Percentiles rank a stretch among this genome's conserved stretches.
These are phyloP conservation scores for Xenopus borealis DNA, from an alignment of 2,113 vertebrate genomes.

Conservation along the genomic window DNA sequence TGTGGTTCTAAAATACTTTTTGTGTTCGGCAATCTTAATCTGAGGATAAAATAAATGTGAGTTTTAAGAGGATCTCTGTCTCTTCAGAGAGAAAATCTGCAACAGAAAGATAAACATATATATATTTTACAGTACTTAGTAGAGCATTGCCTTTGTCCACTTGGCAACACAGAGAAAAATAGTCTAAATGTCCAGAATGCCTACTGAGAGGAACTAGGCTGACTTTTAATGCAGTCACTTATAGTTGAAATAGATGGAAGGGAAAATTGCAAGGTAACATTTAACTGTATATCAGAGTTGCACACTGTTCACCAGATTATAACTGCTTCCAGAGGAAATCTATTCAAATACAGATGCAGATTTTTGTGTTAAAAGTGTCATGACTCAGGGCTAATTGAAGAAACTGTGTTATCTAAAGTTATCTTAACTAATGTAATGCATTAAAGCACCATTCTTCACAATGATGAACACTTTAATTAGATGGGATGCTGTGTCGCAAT, in stretches of 20 bases:
- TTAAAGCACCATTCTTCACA: too few relatives aligned
- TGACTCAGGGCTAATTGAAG: too few relatives aligned
- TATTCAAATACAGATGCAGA: too few relatives aligned
- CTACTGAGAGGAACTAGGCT: slow-evolving; percentile 10
- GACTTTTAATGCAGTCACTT: slow-evolving; percentile 30
- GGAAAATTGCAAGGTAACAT: slow-evolving; percentile 17
- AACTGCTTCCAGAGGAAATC: background rate
- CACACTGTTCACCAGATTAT: background rate
- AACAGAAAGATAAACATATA: slow-evolving; percentile 40
- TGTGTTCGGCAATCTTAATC: slow-evolving; percentile 30
- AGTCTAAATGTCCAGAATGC: slow-evolving; percentile 9
- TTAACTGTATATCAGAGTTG: background rate
- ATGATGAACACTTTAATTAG: too few relatives aligned
- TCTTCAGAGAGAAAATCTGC: slow-evolving; percentile 28
- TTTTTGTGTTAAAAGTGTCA: too few relatives aligned
- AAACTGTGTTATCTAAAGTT: too few relatives aligned
- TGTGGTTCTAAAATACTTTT: slow-evolving; percentile 21
- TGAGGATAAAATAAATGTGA: slow-evolving; percentile 39
- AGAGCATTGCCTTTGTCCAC: slow-evolving; percentile 17
- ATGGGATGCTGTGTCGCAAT: too few relatives aligned
- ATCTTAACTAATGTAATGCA: too few relatives aligned
- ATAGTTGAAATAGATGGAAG: slow-evolving; percentile 4
- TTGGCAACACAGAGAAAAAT: slow-evolving; percentile 28
- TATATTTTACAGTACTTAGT: slow-evolving; percentile 21
- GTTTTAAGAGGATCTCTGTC: slow-evolving; percentile 34